Base-by-base conservation (phyloP, 2,888 invertebrate genomes). In the Andrena trimmerana region DNA sequence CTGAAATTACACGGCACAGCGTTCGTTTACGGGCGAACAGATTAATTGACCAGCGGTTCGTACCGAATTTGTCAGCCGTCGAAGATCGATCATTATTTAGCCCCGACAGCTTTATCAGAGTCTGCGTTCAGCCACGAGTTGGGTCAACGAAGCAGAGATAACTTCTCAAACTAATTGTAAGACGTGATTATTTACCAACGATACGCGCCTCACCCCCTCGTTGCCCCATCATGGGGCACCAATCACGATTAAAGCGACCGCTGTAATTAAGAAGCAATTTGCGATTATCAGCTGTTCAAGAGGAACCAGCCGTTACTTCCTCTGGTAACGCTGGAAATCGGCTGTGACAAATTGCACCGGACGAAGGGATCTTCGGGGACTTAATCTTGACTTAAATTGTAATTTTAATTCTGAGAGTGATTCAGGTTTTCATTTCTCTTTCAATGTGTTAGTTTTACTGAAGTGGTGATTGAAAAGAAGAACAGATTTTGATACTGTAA, bases 251-350 rank as follows among this genome's bases (percentile, higher is more conserved):
- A 88, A 82, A 86, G 79, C 82, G 73, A 79, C 72, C 72, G 73
- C 69, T 52, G 81, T 85, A 85, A 90, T 90, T 88, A 89, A 86
- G 86, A 81, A 76, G 85, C 84, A 88, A 90, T 90, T 90, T 89
- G 79, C 85, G 85, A 90, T 89, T 87, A 90, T 81, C 85, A 75
- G 60, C 82, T 72, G 76, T 85, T 85, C 78, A 81, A 84, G 81
- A 65, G 82, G 74, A 74, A 52, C 68, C 65, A 54, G 68, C 62
- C 36, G 36, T 73, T 66, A 42, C 13, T 50, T 75, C 71, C 62
- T 54, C 27, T n/a, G 24, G 33, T 13, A 31, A 27, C 6, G 13
- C 8, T n/a, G 63, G 36, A 69, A 59, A 76, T 70, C 48, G 50
- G 8, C 7, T 24, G 42, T n/a, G 48, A 63, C 52, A 8, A 59